Base-by-base conservation (phyloP, 2,888 invertebrate species). In the Erebia aethiops region DNA sequence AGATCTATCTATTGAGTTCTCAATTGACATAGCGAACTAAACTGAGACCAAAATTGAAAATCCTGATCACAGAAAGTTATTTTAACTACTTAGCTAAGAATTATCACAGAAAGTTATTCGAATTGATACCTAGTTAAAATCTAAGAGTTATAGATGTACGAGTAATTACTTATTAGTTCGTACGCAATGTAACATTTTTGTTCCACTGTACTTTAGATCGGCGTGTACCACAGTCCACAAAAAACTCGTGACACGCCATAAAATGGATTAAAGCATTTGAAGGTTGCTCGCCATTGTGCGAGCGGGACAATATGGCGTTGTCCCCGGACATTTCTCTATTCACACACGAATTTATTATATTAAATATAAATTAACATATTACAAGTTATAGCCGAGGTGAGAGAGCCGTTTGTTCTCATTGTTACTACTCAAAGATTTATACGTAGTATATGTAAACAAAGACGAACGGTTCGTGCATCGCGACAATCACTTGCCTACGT, bases 301-400 rank as follows among this genome's bases (percentile, higher is more conserved):
- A 67, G 57, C 66, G 75, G 78, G 77, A 82, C 81, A 82, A 82
- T 80, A 76, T 75, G 78, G 70, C 76, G 75, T 80, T 81, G 79
- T 79, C 77, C 81, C 77, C 81, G 80, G 82, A 79, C 84, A 84
- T 85, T 84, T 83, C 82, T 80, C 85, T 83, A 87, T 84, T 83
- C 84, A 81, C 77, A 79, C 76, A 80, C 82, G 83, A 88, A 90
- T 87, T 87, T 88, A 89, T 90, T 87, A 88, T 84, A 91, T 91
- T 89, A 90, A 91, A 91, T 89, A 87, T 88, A 88, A 91, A 92
- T 92, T 92, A 92, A 91, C 91, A 92, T 92, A 91, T 89, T 88
- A 90, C 79, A 76, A 77, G 72, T 75, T 77, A 77, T 86, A 86
- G 87, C 78, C 75, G 82, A 84, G 84, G 86, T 83, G 87, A 85